Conservation (phyloP, 92 coral and sea anemone genomes). For the Epizoanthus illoricatus region DNA sequence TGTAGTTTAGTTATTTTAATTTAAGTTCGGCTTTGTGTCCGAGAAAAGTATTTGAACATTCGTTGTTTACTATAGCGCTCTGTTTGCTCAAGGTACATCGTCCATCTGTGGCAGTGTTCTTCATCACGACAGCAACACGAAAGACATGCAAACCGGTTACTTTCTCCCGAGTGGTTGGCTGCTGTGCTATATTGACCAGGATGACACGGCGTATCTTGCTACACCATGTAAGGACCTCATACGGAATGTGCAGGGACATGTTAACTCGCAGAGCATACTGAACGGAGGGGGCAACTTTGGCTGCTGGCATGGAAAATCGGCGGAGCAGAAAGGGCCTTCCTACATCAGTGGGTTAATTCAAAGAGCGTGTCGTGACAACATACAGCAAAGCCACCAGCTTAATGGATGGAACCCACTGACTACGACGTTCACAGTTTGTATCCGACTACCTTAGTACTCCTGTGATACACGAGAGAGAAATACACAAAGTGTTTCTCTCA, state of each 20-base stretch:
- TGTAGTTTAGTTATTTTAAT: no score
- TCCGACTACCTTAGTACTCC: not conserved
- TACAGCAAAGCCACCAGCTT: not conserved
- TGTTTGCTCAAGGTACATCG: not conserved
- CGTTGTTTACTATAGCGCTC: not conserved
- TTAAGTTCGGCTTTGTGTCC: no score
- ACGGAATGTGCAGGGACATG: not conserved
- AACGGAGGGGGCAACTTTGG: not conserved
- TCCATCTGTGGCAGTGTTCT: not conserved
- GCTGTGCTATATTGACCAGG: slow-evolving; percentile 11
- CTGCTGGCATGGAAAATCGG: not conserved
- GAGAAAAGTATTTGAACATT: not conserved
- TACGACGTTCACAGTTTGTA: slow-evolving; percentile 1
- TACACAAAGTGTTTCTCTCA: no score
- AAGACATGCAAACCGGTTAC: not conserved
- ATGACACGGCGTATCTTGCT: not conserved
- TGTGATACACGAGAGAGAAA: no score
- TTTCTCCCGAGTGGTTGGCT: slow-evolving; percentile 4
- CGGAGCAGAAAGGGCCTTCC: not conserved
- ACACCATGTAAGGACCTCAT: slow-evolving; percentile 3
- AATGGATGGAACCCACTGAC: not conserved
- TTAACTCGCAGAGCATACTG: not conserved
- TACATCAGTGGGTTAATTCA: not conserved
- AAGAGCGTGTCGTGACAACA: not conserved
- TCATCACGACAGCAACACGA: not conserved